Percentiles rank a stretch among this genome's conserved stretches.
These are phyloP conservation scores for Dasyornis broadbenti DNA, from an alignment of 2,113 vertebrate species.

Conservation along the genomic window DNA sequence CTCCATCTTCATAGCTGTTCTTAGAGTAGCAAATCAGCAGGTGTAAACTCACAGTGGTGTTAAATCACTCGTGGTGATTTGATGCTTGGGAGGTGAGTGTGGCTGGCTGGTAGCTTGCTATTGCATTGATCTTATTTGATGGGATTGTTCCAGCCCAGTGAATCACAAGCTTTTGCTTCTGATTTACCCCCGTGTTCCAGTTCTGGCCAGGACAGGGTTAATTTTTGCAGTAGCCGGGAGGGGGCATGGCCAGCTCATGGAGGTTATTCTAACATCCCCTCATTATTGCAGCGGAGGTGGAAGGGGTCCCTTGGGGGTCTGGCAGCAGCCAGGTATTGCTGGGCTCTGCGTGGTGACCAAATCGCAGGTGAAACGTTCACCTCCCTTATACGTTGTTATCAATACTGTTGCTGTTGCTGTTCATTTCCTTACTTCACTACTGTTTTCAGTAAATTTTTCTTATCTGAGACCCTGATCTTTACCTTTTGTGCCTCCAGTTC, in stretches of 20 bases:
- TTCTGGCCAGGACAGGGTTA: neutral
- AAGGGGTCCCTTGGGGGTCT: neutral
- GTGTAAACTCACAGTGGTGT: neutral
- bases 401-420: neutral
- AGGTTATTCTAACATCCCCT: neutral
- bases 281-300: too few species aligned
- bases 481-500: neutral
- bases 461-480: neutral
- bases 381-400: neutral
- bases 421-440: neutral
- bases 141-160: neutral
- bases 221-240: neutral
- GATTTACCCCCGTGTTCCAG: neutral
- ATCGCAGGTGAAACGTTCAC: fast-evolving
- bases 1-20: neutral
- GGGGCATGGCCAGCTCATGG: neutral
- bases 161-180: neutral
- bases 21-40: neutral
- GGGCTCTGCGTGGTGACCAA: neutral
- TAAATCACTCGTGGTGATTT: neutral
- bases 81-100: neutral
- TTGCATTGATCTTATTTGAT: neutral
- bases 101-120: neutral
- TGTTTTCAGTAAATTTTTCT: neutral
- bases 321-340: neutral